A percentile compares a stretch with the other conserved stretches of the same genome.
phyloP scores from a whole-genome alignment of 2,888 invertebrate genomes.

The Empis livida region DNA sequence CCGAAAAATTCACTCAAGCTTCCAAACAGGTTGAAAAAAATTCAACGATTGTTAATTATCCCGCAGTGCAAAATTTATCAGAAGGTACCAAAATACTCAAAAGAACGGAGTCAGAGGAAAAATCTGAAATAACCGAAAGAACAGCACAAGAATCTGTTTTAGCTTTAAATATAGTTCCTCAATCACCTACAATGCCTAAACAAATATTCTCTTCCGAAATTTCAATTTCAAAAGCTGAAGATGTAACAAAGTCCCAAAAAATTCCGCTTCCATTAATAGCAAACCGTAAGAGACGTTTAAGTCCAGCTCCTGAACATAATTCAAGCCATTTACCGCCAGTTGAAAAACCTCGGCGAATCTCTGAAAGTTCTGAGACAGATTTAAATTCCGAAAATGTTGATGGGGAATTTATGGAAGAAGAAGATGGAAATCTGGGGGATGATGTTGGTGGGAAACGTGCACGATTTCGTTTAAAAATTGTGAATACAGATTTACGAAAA shows the following conservation, averaged over 20 bases:
- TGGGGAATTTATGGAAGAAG: slow-evolving; percentile 25
- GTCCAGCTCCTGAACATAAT: slow-evolving; percentile 5
- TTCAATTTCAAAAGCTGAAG: not conserved
- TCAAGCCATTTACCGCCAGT: not conserved
- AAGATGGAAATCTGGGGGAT: slow-evolving; percentile 19
- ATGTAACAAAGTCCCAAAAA: not conserved
- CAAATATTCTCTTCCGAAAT: not conserved
- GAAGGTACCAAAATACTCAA: not conserved
- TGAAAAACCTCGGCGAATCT: slow-evolving; percentile 22
- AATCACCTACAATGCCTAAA: not conserved
- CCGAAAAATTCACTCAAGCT: not conserved
- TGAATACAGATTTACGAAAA: slow-evolving; percentile 24
- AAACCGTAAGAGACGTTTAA: slow-evolving; percentile 29
- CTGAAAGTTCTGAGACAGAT: slow-evolving; percentile 30
- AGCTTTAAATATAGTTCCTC: too few relatives aligned
- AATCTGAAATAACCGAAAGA: not conserved
- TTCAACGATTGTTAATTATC: not conserved
- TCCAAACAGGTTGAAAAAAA: not conserved
- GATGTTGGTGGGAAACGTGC: slow-evolving; percentile 31
- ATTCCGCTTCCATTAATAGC: slow-evolving; percentile 2
- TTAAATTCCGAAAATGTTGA: slow-evolving; percentile 39
- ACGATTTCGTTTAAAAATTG: slow-evolving; percentile 28
- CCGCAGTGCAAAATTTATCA: not conserved
- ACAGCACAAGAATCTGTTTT: not conserved
- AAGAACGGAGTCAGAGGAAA: not conserved